Evolutionary conservation across 2,113 vertebrate genomes (phyloP).

Genomic region (Perca flavescens): DNA sequence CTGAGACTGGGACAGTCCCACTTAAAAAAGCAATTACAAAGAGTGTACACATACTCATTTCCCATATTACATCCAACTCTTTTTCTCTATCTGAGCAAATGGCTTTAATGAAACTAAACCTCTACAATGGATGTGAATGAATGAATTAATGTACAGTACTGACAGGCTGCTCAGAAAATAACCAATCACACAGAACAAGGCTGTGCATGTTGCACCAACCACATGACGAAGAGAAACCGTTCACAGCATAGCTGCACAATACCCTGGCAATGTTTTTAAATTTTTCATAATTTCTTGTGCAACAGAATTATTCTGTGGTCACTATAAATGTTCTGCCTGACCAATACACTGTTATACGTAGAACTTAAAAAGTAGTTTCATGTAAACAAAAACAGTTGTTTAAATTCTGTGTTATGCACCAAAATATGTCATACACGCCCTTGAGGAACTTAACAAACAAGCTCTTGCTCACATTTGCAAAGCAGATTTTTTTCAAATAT

Average conservation of each 20-base stretch:
- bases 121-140: constrained; percentile 16
- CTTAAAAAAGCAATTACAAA: constrained; percentile 68
- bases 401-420: no score
- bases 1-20: constrained; percentile 65
- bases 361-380: not conserved
- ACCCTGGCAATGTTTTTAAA: not conserved
- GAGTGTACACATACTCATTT: constrained; percentile 48
- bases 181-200: constrained; percentile 9
- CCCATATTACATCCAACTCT: constrained; percentile 24
- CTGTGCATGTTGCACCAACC: not conserved
- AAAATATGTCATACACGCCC: no score
- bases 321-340: not conserved
- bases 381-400: not conserved
- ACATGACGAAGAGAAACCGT: not conserved
- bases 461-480: no score
- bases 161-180: constrained; percentile 30
- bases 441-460: no score
- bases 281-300: not conserved
- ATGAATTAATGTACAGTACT: constrained; percentile 9
- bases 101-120: constrained; percentile 53
- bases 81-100: constrained; percentile 32
- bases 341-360: not conserved
- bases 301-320: not conserved
- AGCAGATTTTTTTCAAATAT: not conserved
- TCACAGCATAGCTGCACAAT: not conserved